Evolutionary conservation across 2,888 invertebrate species (phyloP).

Genomic region (Proisotoma minuta): DNA sequence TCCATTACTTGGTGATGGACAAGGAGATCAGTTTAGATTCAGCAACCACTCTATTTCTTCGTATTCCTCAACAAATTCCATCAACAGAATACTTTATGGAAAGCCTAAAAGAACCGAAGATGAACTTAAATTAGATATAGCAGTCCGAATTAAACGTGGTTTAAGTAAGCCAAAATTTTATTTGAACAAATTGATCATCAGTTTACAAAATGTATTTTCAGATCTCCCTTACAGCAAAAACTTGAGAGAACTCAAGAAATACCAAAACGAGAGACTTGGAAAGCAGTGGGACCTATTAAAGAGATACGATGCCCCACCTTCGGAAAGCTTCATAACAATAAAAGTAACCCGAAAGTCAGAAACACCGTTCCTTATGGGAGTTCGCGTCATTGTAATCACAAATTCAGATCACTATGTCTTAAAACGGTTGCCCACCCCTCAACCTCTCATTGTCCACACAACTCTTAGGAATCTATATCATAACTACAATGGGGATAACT

Average conservation of each 20-base stretch:
- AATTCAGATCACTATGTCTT: slow-evolving; percentile 24
- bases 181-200: background rate
- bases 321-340: slow-evolving; percentile 20
- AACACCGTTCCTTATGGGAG: background rate
- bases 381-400: slow-evolving; percentile 24
- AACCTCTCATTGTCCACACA: slow-evolving; percentile 17
- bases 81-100: slow-evolving; percentile 17
- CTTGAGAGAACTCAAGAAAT: slow-evolving; percentile 1
- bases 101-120: slow-evolving; percentile 4
- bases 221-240: slow-evolving; percentile 13
- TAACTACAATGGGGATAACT: slow-evolving; percentile 5
- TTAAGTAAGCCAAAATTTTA: background rate
- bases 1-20: too few species aligned
- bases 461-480: background rate
- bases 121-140: slow-evolving; percentile 12
- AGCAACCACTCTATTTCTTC: too few species aligned
- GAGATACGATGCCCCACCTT: background rate
- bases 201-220: background rate
- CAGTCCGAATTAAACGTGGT: slow-evolving; percentile 16
- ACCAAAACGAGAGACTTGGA: slow-evolving; percentile 10
- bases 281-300: background rate
- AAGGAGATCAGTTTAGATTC: too few species aligned
- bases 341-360: background rate
- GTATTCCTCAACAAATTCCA: background rate
- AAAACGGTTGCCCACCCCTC: slow-evolving; percentile 24